Base-by-base conservation (phyloP, 2,888 invertebrate genomes). In the Tetanocera ferruginea region DNA sequence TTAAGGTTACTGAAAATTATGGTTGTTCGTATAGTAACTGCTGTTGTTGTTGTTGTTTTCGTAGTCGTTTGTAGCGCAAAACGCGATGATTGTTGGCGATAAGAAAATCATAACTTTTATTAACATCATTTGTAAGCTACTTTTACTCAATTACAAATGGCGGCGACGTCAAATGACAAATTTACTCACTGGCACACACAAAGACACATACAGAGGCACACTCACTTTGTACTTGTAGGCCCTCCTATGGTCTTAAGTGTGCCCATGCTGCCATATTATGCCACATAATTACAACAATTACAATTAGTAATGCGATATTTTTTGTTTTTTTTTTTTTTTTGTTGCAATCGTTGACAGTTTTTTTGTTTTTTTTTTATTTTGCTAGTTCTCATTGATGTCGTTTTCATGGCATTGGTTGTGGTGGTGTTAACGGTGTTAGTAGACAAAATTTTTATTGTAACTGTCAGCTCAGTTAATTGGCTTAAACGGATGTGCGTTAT, bases 401-500 rank as follows among this genome's bases (percentile, higher is more conserved):
- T 72, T 52, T 11, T 43, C 14, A 14, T 72, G 43, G 64, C 14
- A 25, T 23, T 69, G 25, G 52, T 67, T 23, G 72, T 37, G 43
- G 43, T 64, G 62, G 60, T 52, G n/a, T 66, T 57, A 64, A 43
- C 66, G 57, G 78, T 74, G 69, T 71, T 66, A 72, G 77, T 78
- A 70, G 71, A 70, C 66, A 69, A 28, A 70, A 66, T 62, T 57
- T 83, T 83, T 82, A 78, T 82, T 80, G 83, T 77, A 77, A 79
- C 43, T 19, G 77, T 34, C 31, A 31, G 31, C 74, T 49, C 4
- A 60, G 76, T 79, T 85, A 86, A 83, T 85, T 84, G 84, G 84
- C 83, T 85, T 84, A 82, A 83, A 84, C 88, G 87, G 87, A 87
- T 87, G 85, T 84, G 83, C 80, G 88, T 88, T 87, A 87, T 87